phyloP scores from a whole-genome alignment of 2,113 vertebrate species.

The Ovis aries region ARS-UI_Ramb_v3.0 NC_056073.1:42948001-42948500 shows the following conservation, averaged over 20 bases:
- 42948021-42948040: not conserved
- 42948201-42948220: not conserved
- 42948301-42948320: not conserved
- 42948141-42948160: not conserved
- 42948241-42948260: not conserved
- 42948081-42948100: not conserved
- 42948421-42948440: not conserved
- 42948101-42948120: not conserved
- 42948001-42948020: not conserved
- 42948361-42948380: not conserved
- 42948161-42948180: not conserved
- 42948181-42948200: not conserved
- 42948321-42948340: not conserved
- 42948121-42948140: not conserved
- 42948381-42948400: fast-evolving
- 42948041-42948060: not conserved
- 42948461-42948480: not conserved
- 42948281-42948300: not conserved
- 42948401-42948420: not conserved
- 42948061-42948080: not conserved
- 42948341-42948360: not conserved
- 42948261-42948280: not conserved
- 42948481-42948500: not conserved
- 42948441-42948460: not conserved
- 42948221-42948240: not conserved